Base-by-base conservation (phyloP, 2,888 invertebrate genomes). In the Andrena minutula region DNA sequence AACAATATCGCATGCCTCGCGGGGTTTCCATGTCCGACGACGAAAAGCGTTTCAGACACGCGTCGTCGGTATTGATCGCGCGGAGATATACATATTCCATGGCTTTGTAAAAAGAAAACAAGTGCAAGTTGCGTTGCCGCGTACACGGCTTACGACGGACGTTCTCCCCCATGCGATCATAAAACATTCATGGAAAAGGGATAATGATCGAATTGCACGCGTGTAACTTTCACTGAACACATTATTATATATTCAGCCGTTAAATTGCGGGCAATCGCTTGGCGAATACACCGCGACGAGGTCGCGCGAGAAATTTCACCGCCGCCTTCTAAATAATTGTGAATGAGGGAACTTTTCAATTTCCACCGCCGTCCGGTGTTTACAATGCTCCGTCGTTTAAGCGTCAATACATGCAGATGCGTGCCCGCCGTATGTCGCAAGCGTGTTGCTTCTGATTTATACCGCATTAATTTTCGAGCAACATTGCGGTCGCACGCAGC, bases 401-500 rank as follows among this genome's bases (percentile, higher is more conserved):
- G n/a, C 65, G 70, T 61, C 61, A 63, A 41, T 32, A 41, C 61
- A 80, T 66, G 80, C 68, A 69, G 72, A 78, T 80, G 80, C 78
- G 56, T 56, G 56, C 64, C 10, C 56, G 47, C 35, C 28, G 61
- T 30, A 51, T 78, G 78, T 75, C 75, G 66, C 82, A 49, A 53
- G 26, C 66, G 61, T 69, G 70, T 49, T 72, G 26, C 60, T 66
- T 58, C 32, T 83, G 80, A 86, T 86, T 86, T 83, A 86, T 79
- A 82, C 71, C 70, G 75, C 77, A 70, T 83, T 80, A 78, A 83
- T 86, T 83, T 80, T 76, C 82, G 61, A 65, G 56, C 23, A 80
- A 83, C 72, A 80, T 65, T 69, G 75, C 75, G 69, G 75, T 80
- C 75, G 70, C 79, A 72, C 51, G 80, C 71, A 63, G 61, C 53